Evolutionary conservation across 2,888 invertebrate genomes (phyloP).

Genomic region (Agonopterix arenella): DNA sequence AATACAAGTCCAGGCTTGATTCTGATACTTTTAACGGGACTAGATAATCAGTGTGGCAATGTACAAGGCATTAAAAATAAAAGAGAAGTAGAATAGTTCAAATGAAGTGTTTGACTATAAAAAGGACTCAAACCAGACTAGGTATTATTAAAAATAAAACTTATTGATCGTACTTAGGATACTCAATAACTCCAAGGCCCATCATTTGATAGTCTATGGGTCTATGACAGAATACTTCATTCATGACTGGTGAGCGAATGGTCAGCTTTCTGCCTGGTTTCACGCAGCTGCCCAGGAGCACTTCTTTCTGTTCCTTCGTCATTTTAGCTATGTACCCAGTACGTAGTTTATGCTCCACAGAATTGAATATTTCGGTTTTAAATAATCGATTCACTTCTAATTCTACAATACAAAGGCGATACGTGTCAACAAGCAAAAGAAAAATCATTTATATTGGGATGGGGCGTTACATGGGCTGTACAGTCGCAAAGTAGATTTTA

Average conservation of each 20-base stretch:
- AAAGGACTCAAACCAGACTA: too few species aligned
- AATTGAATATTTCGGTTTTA: conserved; percentile 78
- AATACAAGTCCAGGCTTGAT: too few species aligned
- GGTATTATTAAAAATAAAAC: too few species aligned
- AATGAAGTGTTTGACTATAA: too few species aligned
- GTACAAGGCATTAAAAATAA: too few species aligned
- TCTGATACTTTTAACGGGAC: too few species aligned
- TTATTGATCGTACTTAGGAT: conserved; percentile 9
- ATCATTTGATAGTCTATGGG: conserved; percentile 78
- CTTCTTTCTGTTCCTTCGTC: conserved; percentile 68
- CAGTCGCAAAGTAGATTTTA: too few species aligned
- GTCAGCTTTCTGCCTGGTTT: conserved; percentile 73
- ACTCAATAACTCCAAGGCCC: conserved; percentile 68
- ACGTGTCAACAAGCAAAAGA: background rate
- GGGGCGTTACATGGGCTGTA: too few species aligned
- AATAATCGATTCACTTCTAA: conserved; percentile 78
- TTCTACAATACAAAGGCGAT: conserved; percentile 47
- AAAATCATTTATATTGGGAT: too few species aligned
- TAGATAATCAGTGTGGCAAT: too few species aligned
- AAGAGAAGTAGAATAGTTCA: too few species aligned
- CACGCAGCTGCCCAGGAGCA: conserved; percentile 73
- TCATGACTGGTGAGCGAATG: conserved; percentile 75
- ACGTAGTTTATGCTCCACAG: conserved; percentile 64
- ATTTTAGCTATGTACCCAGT: conserved; percentile 52
- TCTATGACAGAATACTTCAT: conserved; percentile 74